phyloP scores from a whole-genome alignment of 2,888 invertebrate species.

The Drosophila maculinotata region DNA sequence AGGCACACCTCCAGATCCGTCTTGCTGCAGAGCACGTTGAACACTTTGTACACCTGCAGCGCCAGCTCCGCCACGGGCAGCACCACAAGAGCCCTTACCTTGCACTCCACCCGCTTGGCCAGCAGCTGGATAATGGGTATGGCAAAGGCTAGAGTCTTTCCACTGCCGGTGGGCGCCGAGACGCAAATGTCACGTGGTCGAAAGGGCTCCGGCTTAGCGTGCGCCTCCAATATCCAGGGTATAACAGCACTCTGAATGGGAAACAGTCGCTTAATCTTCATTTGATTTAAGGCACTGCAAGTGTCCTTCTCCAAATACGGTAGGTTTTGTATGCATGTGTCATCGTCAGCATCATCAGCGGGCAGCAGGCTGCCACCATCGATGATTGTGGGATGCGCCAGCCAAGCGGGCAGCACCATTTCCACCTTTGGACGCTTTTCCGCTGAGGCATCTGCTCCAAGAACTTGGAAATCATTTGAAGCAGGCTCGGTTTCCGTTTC shows the following conservation, averaged over 20 bases:
- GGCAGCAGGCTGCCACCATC: slow-evolving; percentile 86
- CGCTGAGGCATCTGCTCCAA: slow-evolving; percentile 88
- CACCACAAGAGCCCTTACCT: slow-evolving; percentile 94
- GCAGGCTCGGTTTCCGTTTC: slow-evolving; percentile 17
- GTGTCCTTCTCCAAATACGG: slow-evolving; percentile 88
- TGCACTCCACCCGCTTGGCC: slow-evolving; percentile 87
- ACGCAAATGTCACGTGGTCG: slow-evolving; percentile 97
- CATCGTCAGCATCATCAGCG: slow-evolving; percentile 86
- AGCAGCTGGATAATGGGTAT: slow-evolving; percentile 94
- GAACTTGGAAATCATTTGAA: slow-evolving; percentile 84
- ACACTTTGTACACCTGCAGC: slow-evolving; percentile 93
- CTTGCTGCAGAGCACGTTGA: slow-evolving; percentile 89
- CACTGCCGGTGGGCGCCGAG: slow-evolving; percentile 98
- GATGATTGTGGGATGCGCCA: slow-evolving; percentile 92
- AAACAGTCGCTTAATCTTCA: slow-evolving; percentile 92
- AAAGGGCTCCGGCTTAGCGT: slow-evolving; percentile 87
- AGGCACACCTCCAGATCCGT: slow-evolving; percentile 90
- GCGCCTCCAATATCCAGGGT: slow-evolving; percentile 90
- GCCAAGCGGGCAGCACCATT: slow-evolving; percentile 94
- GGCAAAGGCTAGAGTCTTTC: slow-evolving; percentile 97
- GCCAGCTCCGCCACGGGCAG: slow-evolving; percentile 97
- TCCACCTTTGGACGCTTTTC: slow-evolving; percentile 88
- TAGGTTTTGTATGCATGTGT: slow-evolving; percentile 74
- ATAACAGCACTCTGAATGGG: slow-evolving; percentile 93
- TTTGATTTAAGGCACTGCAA: slow-evolving; percentile 88